Evolutionary conservation across 92 coral and sea anemone species (phyloP), one percentile per base, ranked within the genome.

Genomic region (Palythoa grandiflora): DNA sequence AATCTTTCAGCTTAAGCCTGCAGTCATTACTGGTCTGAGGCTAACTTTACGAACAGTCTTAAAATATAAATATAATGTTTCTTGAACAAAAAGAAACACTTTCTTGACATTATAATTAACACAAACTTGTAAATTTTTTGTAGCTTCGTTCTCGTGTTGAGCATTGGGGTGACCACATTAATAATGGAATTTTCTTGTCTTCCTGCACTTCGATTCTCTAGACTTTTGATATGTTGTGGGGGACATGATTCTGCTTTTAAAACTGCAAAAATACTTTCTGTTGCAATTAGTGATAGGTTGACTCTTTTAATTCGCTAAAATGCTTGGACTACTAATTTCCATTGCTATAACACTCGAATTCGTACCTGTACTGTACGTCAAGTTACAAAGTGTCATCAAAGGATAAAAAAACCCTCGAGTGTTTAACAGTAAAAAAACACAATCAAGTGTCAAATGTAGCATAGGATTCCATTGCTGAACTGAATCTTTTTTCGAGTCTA

Each of bases 231-330:
- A 83, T 83, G 73, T 80, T 80, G 73, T 80, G 35, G 9, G 28
- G 73, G 50, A 57, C 0, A 80, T 35, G 51, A 38, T 80, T 60
- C 55, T 12, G 35, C 50, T 68, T 68, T 28, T 70, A 83, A 83
- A 83, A 68, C 77, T 15, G 78, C 35, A 68, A 57, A 83, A 68
- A 40, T 37, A 83, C 87, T 44, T 68, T 83, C 78, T 83, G 87
- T 83, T 83, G 87, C 87, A 84, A 84, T 84, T 71, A 84, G 87
- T 84, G 87, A 71, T 84, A 84, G 79, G 87, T 84, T 84, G 70
- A 84, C 87, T 36, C 17, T n/a, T 70, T 84, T 84, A 50, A 84
- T 80, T 80, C 47, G 73, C 73, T 80, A 60, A 84, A 71, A 48
- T 84, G 78, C 78, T 71, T 84, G 87, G 87, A 84, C 87, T 70